Evolutionary conservation across 2,797 vertebrate species (phyloP).

Genomic region (Gambelia wislizenii): DNA sequence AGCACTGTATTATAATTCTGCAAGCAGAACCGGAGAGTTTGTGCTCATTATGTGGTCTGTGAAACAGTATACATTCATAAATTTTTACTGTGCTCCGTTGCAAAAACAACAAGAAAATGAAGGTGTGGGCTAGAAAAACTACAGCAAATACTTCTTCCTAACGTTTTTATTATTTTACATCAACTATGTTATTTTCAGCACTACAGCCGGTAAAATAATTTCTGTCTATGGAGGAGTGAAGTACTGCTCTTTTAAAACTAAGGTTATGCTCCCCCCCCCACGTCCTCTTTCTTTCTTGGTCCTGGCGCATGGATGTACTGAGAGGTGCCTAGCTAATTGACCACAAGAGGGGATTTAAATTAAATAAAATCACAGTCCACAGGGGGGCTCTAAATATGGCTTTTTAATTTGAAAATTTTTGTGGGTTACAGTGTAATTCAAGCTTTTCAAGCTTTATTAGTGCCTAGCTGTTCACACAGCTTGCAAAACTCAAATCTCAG

Average conservation of each 20-base stretch:
- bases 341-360: conserved; percentile 82
- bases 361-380: conserved; percentile 83
- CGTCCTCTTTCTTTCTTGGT: conserved; percentile 37
- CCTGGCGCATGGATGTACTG: conserved; percentile 68
- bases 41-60: conserved; percentile 47
- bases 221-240: conserved; percentile 73
- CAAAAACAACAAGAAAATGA: conserved; percentile 61
- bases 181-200: conserved; percentile 66
- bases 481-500: conserved; percentile 63
- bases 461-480: conserved; percentile 68
- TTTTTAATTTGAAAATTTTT: conserved; percentile 86
- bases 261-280: conserved; percentile 16
- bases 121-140: conserved; percentile 56
- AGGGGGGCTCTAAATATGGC: conserved; percentile 81
- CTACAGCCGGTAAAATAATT: conserved; percentile 77
- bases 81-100: conserved; percentile 62
- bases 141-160: conserved; percentile 63
- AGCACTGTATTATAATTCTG: conserved; percentile 38
- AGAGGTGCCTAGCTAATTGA: conserved; percentile 83
- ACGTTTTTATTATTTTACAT: conserved; percentile 74
- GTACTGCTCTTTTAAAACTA: conserved; percentile 63
- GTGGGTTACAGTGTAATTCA: conserved; percentile 84
- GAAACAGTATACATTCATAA: conserved; percentile 64
- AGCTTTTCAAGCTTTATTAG: conserved; percentile 84
- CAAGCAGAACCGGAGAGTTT: conserved; percentile 51